Evolutionary conservation across 2,113 vertebrate species (phyloP).

Genomic region (Eubucco bourcierii): DNA sequence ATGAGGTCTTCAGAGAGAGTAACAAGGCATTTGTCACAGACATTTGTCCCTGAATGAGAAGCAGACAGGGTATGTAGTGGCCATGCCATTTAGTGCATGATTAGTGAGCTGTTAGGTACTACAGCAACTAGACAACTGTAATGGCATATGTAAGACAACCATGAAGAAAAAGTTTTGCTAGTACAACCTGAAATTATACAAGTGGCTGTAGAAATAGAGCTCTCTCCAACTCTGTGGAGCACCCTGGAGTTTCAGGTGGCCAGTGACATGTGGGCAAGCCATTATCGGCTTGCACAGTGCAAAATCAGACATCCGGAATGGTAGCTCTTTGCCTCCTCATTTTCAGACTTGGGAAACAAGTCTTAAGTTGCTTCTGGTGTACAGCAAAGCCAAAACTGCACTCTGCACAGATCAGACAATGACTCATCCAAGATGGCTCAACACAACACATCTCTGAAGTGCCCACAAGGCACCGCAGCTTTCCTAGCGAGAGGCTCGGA

Average conservation of each 20-base stretch:
- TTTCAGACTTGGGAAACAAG: background rate
- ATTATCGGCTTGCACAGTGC: background rate
- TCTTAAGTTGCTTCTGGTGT: background rate
- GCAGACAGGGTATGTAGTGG: background rate
- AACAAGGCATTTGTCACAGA: background rate
- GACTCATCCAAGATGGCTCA: background rate
- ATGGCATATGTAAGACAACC: background rate
- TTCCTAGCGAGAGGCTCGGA: background rate
- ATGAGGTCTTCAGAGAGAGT: background rate
- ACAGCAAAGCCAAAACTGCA: background rate
- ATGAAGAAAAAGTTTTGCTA: background rate
- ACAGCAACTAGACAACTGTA: background rate
- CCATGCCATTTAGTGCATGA: background rate
- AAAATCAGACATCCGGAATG: background rate
- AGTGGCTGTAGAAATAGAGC: background rate
- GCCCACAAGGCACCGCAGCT: rapidly evolving
- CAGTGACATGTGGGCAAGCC: background rate
- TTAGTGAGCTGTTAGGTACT: background rate
- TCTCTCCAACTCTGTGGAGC: background rate
- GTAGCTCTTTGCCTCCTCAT: background rate
- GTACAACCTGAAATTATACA: background rate
- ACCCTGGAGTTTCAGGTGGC: background rate
- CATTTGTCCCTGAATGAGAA: background rate
- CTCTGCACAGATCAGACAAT: background rate
- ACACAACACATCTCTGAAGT: background rate